Conservation (phyloP, 2,888 invertebrate genomes). For the Actias luna region DNA sequence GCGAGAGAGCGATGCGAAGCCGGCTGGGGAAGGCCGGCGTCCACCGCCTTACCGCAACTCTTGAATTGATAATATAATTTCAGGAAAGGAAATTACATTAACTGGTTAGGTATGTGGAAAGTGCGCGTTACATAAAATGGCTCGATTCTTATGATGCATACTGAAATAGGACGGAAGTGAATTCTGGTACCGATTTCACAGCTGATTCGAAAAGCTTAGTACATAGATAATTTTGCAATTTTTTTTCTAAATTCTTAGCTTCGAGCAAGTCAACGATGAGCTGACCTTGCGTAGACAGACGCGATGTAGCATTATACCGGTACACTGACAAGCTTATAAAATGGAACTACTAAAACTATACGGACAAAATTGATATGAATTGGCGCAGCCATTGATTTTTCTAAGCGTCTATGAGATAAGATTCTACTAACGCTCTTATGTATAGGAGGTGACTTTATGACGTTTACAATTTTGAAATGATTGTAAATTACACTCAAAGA, state of each 20-base stretch:
- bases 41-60: constrained; percentile 33
- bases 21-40: constrained; percentile 41
- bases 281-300: constrained; percentile 60
- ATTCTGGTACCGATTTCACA: constrained; percentile 80
- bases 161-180: constrained; percentile 82
- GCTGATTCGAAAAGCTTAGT: constrained; percentile 78
- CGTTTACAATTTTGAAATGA: constrained; percentile 41
- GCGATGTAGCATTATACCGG: constrained; percentile 61
- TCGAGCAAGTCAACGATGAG: constrained; percentile 53
- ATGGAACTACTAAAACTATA: constrained; percentile 79
- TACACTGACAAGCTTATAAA: constrained; percentile 77
- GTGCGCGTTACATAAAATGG: constrained; percentile 82
- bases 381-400: constrained; percentile 75
- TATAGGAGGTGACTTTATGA: constrained; percentile 63
- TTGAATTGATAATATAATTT: constrained; percentile 68
- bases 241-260: constrained; percentile 67
- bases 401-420: constrained; percentile 67
- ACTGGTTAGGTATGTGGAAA: constrained; percentile 65
- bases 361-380: constrained; percentile 81
- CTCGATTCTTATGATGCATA: constrained; percentile 81
- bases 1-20: constrained; percentile 30
- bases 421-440: constrained; percentile 62
- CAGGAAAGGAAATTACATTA: constrained; percentile 76
- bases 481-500: constrained; percentile 39
- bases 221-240: constrained; percentile 76